phyloP scores from a whole-genome alignment of 2,113 vertebrate species.

The Dicaeum eximium region DNA sequence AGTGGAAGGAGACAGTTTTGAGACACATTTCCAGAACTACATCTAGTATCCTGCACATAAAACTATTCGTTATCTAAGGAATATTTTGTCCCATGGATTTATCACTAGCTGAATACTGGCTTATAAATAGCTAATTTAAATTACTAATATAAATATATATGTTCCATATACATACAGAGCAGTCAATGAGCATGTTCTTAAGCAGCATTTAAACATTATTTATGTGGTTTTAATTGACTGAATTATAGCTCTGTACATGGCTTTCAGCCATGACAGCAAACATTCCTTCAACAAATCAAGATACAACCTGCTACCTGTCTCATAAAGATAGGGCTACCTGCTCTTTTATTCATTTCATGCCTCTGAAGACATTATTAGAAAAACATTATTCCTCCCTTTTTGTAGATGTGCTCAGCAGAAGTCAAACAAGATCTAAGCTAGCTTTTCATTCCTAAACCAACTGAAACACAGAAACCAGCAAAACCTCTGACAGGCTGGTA shows the following conservation, averaged over 20 bases:
- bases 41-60: neutral
- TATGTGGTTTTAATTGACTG: conserved; percentile 26
- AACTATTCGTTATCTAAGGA: neutral
- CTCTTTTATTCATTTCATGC: neutral
- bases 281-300: conserved; percentile 26
- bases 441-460: neutral
- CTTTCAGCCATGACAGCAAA: neutral
- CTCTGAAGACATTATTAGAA: conserved; percentile 27
- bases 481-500: neutral
- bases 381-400: conserved; percentile 34
- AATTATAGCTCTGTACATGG: neutral
- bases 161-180: neutral
- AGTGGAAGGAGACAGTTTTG: neutral
- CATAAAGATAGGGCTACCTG: conserved; percentile 7
- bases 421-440: neutral
- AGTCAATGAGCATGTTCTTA: neutral
- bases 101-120: neutral
- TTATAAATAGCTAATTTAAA: neutral
- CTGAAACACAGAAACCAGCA: neutral
- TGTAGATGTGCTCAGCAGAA: neutral
- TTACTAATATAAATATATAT: neutral
- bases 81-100: neutral
- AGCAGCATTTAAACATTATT: conserved; percentile 9
- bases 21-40: neutral
- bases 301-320: neutral